These are phyloP conservation scores for Vicugna pacos DNA, from an alignment of 2,113 vertebrate species.

Conservation along the genomic window DNA sequence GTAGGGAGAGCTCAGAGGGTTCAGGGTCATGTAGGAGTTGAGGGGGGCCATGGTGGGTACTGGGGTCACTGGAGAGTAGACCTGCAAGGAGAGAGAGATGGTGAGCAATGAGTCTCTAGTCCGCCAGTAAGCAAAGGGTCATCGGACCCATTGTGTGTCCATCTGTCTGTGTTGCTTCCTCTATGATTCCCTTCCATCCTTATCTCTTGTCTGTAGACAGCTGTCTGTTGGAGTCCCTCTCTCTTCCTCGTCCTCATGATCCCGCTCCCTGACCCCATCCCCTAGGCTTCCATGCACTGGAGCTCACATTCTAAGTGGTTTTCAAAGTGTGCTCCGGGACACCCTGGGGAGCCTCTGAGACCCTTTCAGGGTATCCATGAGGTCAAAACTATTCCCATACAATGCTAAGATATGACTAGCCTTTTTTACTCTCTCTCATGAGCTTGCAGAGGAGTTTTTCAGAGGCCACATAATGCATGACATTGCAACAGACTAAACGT, in stretches of 20 bases:
- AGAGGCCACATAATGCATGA: not conserved
- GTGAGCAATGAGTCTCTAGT: not conserved
- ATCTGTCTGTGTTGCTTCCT: not conserved
- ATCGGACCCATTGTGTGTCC: not conserved
- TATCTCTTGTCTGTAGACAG: not conserved
- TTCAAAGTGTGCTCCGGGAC: not conserved
- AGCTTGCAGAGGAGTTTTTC: not conserved
- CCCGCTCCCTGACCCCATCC: not conserved
- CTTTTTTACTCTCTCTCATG: not conserved
- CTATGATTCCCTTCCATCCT: not conserved
- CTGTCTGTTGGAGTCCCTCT: not conserved
- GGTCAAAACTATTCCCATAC: not conserved
- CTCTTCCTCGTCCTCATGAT: fast-evolving
- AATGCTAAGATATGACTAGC: not conserved
- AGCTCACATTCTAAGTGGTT: not conserved
- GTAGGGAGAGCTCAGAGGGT: constrained; percentile 88
- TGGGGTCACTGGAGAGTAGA: constrained; percentile 90
- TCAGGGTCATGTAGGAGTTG: constrained; percentile 95
- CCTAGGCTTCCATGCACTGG: fast-evolving
- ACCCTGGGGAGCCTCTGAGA: not conserved
- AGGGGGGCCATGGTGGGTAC: constrained; percentile 92
- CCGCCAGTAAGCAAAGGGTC: not conserved
- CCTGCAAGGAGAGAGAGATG: constrained; percentile 82
- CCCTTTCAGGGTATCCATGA: not conserved
- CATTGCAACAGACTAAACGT: not conserved